Conservation (phyloP, 2,888 invertebrate genomes). For the Labia minor region DNA sequence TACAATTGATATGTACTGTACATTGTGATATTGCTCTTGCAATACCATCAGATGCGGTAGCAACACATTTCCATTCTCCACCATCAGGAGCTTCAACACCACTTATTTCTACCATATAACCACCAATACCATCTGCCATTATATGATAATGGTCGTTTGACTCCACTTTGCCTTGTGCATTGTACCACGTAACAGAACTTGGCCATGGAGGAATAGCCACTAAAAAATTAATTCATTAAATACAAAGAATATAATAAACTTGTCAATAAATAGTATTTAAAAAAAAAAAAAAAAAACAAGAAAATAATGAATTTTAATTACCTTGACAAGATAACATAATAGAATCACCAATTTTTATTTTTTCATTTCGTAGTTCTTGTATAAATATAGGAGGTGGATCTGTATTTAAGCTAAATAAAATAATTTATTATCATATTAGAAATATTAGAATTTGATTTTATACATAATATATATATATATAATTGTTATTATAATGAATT, state of each 20-base stretch:
- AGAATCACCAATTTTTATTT: slow-evolving; percentile 65
- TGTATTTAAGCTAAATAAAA: slow-evolving; percentile 38
- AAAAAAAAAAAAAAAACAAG: not conserved
- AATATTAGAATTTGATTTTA: not conserved
- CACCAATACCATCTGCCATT: slow-evolving; percentile 72
- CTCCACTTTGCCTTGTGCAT: slow-evolving; percentile 68
- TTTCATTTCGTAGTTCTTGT: slow-evolving; percentile 60
- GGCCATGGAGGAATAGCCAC: slow-evolving; percentile 81
- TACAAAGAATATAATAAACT: not conserved
- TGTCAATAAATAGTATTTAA: not conserved
- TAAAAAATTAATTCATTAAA: slow-evolving; percentile 33
- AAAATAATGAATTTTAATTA: slow-evolving; percentile 35
- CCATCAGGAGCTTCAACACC: slow-evolving; percentile 70
- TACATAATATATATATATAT: slow-evolving; percentile 15
- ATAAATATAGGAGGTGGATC: slow-evolving; percentile 69
- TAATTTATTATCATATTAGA: no score
- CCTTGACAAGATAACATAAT: slow-evolving; percentile 64
- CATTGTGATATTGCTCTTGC: slow-evolving; percentile 61
- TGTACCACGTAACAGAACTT: slow-evolving; percentile 71
- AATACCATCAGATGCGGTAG: slow-evolving; percentile 61
- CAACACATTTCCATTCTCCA: slow-evolving; percentile 84
- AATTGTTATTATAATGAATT: slow-evolving; percentile 18
- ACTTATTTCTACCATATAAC: slow-evolving; percentile 63
- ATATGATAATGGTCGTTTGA: slow-evolving; percentile 58
- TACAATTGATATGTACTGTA: slow-evolving; percentile 66